Evolutionary conservation across 2,888 invertebrate genomes (phyloP).

Genomic region (Bimastos eiseni): DNA sequence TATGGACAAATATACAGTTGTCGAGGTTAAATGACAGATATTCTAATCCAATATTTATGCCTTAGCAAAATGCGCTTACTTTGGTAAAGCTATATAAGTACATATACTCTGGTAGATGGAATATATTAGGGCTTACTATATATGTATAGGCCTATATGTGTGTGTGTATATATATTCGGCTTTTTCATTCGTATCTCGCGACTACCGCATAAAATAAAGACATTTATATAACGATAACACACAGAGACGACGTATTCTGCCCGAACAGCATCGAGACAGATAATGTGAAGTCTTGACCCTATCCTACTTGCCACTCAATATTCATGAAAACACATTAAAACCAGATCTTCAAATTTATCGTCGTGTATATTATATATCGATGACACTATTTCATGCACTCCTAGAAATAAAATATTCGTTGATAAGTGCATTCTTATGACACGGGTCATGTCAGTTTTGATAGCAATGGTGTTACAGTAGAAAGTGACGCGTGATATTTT

Average conservation of each 20-base stretch:
- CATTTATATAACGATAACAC: neutral
- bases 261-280: neutral
- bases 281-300: conserved; percentile 13
- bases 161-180: neutral
- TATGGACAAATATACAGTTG: neutral
- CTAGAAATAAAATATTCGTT: too few species aligned
- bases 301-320: neutral
- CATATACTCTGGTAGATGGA: neutral
- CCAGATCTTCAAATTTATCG: neutral
- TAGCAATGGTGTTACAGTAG: too few species aligned
- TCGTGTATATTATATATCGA: neutral
- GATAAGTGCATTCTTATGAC: too few species aligned
- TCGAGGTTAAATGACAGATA: neutral
- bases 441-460: too few species aligned
- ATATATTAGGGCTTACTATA: neutral
- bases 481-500: too few species aligned
- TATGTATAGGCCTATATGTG: too few species aligned
- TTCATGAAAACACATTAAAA: neutral
- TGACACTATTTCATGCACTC: too few species aligned
- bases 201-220: too few species aligned
- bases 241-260: neutral
- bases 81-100: neutral
- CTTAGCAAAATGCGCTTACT: neutral
- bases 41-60: neutral
- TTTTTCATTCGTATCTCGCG: too few species aligned